These are phyloP conservation scores for Drosophila repletoides DNA, from an alignment of 1,140 invertebrate genomes.

Conservation along the genomic window DNA sequence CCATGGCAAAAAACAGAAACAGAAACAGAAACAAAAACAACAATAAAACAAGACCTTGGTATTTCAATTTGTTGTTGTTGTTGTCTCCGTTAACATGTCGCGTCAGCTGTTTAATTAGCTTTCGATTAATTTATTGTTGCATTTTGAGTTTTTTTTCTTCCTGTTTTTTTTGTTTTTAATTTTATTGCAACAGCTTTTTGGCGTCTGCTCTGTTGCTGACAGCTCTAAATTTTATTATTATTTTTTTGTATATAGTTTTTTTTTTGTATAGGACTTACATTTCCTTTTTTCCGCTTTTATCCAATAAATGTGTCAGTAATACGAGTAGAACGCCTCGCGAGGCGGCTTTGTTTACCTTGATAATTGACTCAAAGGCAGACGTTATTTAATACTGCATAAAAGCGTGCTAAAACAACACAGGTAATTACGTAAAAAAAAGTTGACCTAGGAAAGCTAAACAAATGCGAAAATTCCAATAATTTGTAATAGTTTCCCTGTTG, in stretches of 20 bases:
- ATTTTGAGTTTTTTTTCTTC: neutral
- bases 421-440: neutral
- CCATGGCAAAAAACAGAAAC: neutral
- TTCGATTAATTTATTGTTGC: slow-evolving; percentile 61
- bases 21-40: neutral
- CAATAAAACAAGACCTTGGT: slow-evolving; percentile 35
- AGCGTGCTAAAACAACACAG: no score
- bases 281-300: no score
- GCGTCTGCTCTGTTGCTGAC: neutral
- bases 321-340: no score
- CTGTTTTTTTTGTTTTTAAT: slow-evolving; percentile 32
- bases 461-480: neutral
- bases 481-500: neutral
- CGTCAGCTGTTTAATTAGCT: slow-evolving; percentile 76
- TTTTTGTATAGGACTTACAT: no score
- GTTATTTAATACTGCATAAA: no score
- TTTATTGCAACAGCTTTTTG: neutral
- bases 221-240: slow-evolving; percentile 1
- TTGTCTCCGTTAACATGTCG: slow-evolving; percentile 34
- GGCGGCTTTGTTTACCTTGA: no score
- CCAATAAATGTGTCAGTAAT: no score
- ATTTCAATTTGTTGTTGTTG: slow-evolving; percentile 22
- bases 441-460: neutral
- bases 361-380: no score
- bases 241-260: no score